Evolutionary conservation across 2,797 vertebrate species (phyloP), one percentile per base, ranked within the genome.

Genomic region (Oryzias sinensis): DNA sequence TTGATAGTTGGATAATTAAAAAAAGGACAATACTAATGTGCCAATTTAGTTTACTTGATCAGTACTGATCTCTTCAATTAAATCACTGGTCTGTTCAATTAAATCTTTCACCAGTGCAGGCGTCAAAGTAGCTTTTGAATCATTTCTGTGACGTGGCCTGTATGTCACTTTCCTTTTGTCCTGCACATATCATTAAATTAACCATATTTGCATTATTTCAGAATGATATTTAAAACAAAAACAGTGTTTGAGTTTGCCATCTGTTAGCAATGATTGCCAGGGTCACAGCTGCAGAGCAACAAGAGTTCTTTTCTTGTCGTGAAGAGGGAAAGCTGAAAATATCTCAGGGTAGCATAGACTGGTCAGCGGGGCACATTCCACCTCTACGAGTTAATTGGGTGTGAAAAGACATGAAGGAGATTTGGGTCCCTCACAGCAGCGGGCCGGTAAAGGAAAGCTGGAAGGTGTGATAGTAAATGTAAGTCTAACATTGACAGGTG

Each of bases 361-460:
- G 81, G 82, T 87, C 81, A 91, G 64, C 68, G 68, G 82, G 76
- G 74, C 77, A 80, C 61, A 77, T 66, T 86, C 76, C 68, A 76
- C 80, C 68, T 76, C 64, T 40, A 59, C 53, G 42, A 87, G 82
- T 85, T 90, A 91, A 92, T 90, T 90, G 76, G 79, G 80, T 88
- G 80, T 88, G 84, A 90, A 86, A 88, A 76, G 68, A 88, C 70
- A 73, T 82, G 85, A 88, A 86, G 76, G 84, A 67, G 73, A 81
- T 86, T 86, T 70, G 56, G 72, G 61, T 73, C 69, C 64, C 69
- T 76, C 46, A 72, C 51, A 62, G 70, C 67, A 76, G 54, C 59
- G 33, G 62, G 50, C 53, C 53, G 71, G 57, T 58, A 72, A 17
- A 74, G 70, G 80, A 43, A 60, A 69, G 63, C 67, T 47, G 58